phyloP scores from a whole-genome alignment of 1,140 invertebrate genomes.

The Danaus plexippus region DNA sequence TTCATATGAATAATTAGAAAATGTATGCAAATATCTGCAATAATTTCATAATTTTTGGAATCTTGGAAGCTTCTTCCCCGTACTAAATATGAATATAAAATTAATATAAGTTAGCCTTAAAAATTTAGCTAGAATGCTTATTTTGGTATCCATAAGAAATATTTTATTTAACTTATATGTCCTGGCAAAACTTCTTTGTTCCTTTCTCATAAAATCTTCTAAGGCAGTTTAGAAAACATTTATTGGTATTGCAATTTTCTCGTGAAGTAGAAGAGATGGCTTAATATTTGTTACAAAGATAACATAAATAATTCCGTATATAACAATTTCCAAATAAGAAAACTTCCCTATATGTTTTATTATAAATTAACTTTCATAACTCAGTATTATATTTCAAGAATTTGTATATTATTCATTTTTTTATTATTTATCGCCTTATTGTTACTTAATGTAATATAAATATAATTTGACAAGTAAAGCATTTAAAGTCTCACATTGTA shows the following conservation, averaged over 20 bases:
- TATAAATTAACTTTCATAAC: constrained; percentile 5
- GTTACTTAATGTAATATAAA: too few species aligned
- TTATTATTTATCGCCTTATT: too few species aligned
- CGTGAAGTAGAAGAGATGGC: constrained; percentile 41
- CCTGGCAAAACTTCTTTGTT: constrained; percentile 37
- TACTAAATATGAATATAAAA: too few species aligned
- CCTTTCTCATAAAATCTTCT: constrained; percentile 67
- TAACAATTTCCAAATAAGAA: constrained; percentile 30
- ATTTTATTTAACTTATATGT: constrained; percentile 59
- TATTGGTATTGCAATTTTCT: constrained; percentile 47
- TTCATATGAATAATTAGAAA: too few species aligned
- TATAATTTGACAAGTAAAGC: too few species aligned
- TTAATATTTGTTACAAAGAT: constrained; percentile 71
- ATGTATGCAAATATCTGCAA: too few species aligned
- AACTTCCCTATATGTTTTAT: constrained; percentile 25
- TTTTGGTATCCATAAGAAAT: constrained; percentile 69
- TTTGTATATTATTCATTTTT: too few species aligned
- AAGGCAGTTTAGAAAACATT: constrained; percentile 50
- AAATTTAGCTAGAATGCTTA: constrained; percentile 60
- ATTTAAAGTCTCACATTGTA: too few species aligned
- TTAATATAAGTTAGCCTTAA: not conserved
- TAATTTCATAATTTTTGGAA: too few species aligned
- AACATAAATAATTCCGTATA: constrained; percentile 61
- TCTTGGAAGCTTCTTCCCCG: too few species aligned
- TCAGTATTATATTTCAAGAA: constrained; percentile 10